Conservation (phyloP, 2,888 invertebrate genomes). For the Xestia sexstrigata region DNA sequence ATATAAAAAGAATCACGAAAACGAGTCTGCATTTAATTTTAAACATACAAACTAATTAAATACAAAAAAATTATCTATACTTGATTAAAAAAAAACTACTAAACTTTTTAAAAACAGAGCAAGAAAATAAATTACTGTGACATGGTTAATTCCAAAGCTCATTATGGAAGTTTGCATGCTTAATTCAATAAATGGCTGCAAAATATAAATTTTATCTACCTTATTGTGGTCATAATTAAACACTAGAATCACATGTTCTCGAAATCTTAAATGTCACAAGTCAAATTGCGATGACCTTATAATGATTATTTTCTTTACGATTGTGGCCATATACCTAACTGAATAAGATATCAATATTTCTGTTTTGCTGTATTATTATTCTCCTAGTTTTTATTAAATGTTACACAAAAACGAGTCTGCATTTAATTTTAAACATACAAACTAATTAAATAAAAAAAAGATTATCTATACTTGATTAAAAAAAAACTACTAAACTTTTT, state of each 20-base stretch:
- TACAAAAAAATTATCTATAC: background rate
- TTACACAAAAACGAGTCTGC: background rate
- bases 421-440: too few species aligned
- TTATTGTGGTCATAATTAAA: slow-evolving; percentile 29
- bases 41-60: too few species aligned
- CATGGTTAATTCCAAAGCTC: slow-evolving; percentile 25
- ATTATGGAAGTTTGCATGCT: background rate
- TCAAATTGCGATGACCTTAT: slow-evolving; percentile 30
- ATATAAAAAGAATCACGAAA: background rate
- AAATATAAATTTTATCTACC: slow-evolving; percentile 39
- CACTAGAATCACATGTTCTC: slow-evolving; percentile 22
- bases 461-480: background rate
- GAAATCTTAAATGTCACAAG: slow-evolving; percentile 42
- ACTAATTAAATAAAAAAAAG: too few species aligned
- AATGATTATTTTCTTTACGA: background rate
- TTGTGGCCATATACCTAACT: background rate
- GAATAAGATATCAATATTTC: too few species aligned
- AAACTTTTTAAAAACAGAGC: background rate
- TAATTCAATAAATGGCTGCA: slow-evolving; percentile 12
- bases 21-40: too few species aligned
- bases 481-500: background rate
- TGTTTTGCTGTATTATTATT: too few species aligned
- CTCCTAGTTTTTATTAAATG: too few species aligned
- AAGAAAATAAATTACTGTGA: slow-evolving; percentile 15
- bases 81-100: background rate